These are phyloP conservation scores for Toxotes jaculatrix DNA, from an alignment of 2,113 vertebrate species.

Conservation along the genomic window DNA sequence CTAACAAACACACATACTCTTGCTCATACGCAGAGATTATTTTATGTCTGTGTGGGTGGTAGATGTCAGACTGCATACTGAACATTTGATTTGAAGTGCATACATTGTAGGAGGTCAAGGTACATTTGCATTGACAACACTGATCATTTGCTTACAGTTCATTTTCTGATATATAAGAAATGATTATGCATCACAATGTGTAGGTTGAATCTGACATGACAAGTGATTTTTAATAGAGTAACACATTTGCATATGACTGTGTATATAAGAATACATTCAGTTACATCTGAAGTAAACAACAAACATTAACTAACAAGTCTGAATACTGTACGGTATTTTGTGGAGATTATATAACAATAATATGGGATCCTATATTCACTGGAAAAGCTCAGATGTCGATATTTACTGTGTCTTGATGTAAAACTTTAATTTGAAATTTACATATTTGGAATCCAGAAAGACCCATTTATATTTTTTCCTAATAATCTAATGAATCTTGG, in stretches of 20 bases:
- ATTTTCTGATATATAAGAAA: background rate
- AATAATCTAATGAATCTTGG: no score
- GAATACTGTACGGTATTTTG: no score
- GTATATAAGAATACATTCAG: background rate
- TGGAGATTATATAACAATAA: no score
- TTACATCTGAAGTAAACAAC: background rate
- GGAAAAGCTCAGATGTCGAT: no score
- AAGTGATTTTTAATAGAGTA: background rate
- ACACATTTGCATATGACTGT: background rate
- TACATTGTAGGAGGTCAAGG: background rate
- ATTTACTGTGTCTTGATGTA: no score
- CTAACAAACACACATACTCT: background rate
- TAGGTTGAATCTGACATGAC: conserved; percentile 20
- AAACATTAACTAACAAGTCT: no score
- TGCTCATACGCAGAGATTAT: background rate
- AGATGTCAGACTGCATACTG: background rate
- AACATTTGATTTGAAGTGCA: conserved; percentile 8
- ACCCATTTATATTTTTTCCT: background rate
- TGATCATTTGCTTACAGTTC: background rate
- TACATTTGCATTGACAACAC: background rate
- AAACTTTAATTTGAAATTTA: no score
- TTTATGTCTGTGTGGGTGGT: conserved; percentile 8
- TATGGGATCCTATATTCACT: no score
- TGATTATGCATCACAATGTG: background rate
- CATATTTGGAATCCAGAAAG: no score